Base-by-base conservation (phyloP, 2,113 vertebrate species). In the Trinectes maculatus region DNA sequence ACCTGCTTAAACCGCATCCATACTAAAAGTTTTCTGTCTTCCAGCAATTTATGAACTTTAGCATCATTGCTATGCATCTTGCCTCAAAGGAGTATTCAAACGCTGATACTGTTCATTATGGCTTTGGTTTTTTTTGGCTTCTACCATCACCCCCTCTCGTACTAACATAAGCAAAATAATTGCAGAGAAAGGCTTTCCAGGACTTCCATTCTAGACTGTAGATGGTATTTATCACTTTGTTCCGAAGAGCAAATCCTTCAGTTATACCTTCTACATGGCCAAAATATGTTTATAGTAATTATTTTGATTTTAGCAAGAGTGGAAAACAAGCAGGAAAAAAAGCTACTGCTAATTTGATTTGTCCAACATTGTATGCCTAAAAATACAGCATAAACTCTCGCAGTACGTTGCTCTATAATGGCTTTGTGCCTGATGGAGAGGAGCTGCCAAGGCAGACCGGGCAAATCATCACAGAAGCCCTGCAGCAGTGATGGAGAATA, bases 391-490 rank as follows among this genome's bases (percentile, higher is more conserved):
- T 19, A 7, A 46, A 58, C 28, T 39, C 40, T 56, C 1, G 9
- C 39, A 72, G 47, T 36, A 1, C 53, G 49, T 43, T 44, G 29
- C 44, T 71, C 31, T 42, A 48, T 15, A 22, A 18, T 64, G 60
- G 64, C 56, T 33, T 34, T 9, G 5, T 53, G 71, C 37, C 62
- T 67, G 48, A 18, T 34, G 58, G 6, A 15, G 31, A 53, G 44
- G 0, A 1, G 19, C 6, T 74, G 82, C 74, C 77, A 80, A 61
- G 51, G 19, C 47, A 44, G 54, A 49, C 76, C 67, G 73, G 34
- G 72, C 47, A 57, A 40, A 60, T 59, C 63, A 72, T 74, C 77
- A 72, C 57, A 82, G 37, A 59, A 31, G 16, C 34, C 46, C 47
- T 15, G 37, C 33, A 55, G 74, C 69, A 46, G 66, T 49, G 56